Evolutionary conservation across 2,113 vertebrate genomes (phyloP).

Genomic region (Phalacrocorax aristotelis): DNA sequence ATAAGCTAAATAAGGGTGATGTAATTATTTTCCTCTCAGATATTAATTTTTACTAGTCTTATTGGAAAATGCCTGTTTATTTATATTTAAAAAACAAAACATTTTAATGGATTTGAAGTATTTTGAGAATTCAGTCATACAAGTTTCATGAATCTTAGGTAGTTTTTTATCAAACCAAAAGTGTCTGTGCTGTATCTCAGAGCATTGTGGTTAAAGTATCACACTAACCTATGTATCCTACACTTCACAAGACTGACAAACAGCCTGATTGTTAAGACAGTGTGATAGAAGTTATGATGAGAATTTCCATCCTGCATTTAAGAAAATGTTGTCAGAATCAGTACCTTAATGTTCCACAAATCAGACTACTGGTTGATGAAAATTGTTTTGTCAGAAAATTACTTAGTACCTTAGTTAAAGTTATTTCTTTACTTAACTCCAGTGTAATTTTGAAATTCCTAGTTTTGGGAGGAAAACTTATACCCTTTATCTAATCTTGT

Average conservation of each 20-base stretch:
- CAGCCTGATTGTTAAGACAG: background rate
- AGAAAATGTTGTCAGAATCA: background rate
- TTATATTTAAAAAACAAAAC: background rate
- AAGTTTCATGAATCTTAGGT: background rate
- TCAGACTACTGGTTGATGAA: background rate
- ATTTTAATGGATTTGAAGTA: background rate
- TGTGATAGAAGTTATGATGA: rapidly evolving
- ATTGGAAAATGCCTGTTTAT: background rate
- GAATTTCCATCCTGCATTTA: background rate
- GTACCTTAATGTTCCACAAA: background rate
- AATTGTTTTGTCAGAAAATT: background rate
- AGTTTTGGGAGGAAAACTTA: background rate
- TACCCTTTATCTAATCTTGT: background rate
- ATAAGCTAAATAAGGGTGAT: background rate
- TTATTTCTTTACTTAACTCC: background rate
- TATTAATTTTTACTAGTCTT: background rate
- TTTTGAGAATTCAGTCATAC: background rate
- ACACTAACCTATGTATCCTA: background rate
- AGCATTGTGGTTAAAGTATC: background rate
- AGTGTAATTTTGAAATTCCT: background rate
- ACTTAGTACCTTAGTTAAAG: background rate
- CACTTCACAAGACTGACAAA: background rate
- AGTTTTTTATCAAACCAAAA: background rate
- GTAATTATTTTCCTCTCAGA: background rate
- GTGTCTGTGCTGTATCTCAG: background rate